Base-by-base conservation (phyloP, 2,888 invertebrate species). In the Plusia festucae region DNA sequence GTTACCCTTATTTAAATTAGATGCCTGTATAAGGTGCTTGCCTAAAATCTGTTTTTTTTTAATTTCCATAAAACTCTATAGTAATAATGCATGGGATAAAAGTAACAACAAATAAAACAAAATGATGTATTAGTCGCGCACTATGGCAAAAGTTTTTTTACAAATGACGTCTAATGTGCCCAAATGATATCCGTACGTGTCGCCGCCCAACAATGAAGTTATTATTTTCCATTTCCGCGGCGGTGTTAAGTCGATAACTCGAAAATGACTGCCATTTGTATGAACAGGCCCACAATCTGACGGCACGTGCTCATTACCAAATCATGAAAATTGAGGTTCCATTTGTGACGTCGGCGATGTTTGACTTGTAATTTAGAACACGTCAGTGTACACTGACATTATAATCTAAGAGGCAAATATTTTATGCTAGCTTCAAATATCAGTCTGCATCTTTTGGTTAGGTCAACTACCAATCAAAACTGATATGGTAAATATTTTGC, bases 221-320 rank as follows among this genome's bases (percentile, higher is more conserved):
- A 95, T 94, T 95, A 94, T 93, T 92, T 92, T 91, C 90, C 91
- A 93, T 95, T 95, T 94, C 93, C 94, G 91, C 88, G 85, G 79
- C 84, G 84, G 92, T 87, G 92, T 88, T 90, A 92, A 93, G 91
- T 92, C 93, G 94, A 94, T 94, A 95, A 95, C 92, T 94, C 92
- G 94, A 94, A 94, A 95, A 94, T 94, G 90, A 94, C 92, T 88
- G 88, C 87, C 86, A 90, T 92, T 92, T 86, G 90, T 91, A 88
- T 82, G 83, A 90, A 91, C 89, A 74, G 88, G 87, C 88, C 79
- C 76, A 84, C 89, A 88, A 91, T 90, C 88, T 83, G 81, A 80
- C 77, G 83, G 84, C 85, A 86, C 86, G 86, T 87, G 89, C 84
- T 91, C 90, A 91, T 93, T 93, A 93, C 88, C 88, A 79, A 92